Conservation (phyloP, 2,888 invertebrate species). For the Carabus problematicus region DNA sequence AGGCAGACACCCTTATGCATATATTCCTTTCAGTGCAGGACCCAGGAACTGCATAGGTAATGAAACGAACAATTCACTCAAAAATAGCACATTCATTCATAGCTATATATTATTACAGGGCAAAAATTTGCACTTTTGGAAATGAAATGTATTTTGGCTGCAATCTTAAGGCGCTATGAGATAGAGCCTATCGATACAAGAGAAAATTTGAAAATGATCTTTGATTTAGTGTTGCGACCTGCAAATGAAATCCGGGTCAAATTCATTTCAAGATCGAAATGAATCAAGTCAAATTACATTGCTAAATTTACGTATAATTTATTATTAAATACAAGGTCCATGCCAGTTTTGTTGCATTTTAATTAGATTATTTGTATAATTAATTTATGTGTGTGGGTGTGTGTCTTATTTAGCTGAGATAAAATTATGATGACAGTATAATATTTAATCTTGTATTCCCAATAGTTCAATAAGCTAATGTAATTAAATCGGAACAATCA, state of each 20-base stretch:
- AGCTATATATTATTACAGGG: background rate
- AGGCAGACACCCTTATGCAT: conserved; percentile 56
- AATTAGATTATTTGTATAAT: no score
- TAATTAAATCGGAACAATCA: no score
- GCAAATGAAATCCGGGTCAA: background rate
- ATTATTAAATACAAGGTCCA: no score
- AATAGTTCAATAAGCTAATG: no score
- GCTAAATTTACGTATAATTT: no score
- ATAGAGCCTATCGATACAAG: conserved; percentile 58
- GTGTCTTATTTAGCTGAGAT: no score
- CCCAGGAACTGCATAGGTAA: conserved; percentile 49
- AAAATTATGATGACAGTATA: no score
- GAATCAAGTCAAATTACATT: no score
- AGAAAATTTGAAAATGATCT: conserved; percentile 56
- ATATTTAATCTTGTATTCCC: no score
- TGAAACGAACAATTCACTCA: background rate
- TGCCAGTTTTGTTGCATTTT: no score
- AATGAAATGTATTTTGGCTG: conserved; percentile 53
- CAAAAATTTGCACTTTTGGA: conserved; percentile 7
- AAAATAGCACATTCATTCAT: no score
- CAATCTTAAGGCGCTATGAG: conserved; percentile 61
- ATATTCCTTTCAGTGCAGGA: conserved; percentile 31
- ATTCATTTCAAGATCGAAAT: background rate
- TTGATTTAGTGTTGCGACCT: conserved; percentile 53
- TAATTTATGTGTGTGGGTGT: no score